Evolutionary conservation across 2,888 invertebrate species (phyloP).

Genomic region (Drosophila hamatofila): DNA sequence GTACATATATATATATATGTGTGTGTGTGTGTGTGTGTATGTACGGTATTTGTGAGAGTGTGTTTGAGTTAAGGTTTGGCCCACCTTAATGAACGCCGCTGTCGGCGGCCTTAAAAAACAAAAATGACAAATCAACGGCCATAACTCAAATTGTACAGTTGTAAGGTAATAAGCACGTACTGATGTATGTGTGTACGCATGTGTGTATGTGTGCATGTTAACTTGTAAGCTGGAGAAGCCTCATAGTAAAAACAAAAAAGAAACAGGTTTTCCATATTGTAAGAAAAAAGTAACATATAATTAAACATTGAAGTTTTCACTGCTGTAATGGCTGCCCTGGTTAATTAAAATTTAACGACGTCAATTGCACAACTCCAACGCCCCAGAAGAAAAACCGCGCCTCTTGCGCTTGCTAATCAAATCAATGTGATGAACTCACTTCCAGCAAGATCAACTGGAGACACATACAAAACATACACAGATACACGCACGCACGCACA

Average conservation of each 20-base stretch:
- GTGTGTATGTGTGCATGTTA: conserved; percentile 10
- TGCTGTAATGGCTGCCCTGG: conserved; percentile 54
- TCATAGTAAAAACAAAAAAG: conserved; percentile 35
- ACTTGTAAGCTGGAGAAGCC: conserved; percentile 44
- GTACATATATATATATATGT: too few species aligned
- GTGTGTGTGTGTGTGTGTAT: background rate
- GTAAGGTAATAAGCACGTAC: conserved; percentile 58
- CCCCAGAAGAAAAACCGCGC: conserved; percentile 40
- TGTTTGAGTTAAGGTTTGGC: conserved; percentile 25
- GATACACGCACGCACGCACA: background rate
- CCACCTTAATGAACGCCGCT: conserved; percentile 47
- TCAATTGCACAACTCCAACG: conserved; percentile 49
- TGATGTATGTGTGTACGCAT: conserved; percentile 7
- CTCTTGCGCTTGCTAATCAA: conserved; percentile 46
- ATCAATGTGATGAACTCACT: conserved; percentile 66
- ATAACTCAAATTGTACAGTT: conserved; percentile 62
- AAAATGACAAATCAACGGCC: conserved; percentile 49
- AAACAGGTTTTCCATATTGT: conserved; percentile 54
- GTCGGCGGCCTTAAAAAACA: conserved; percentile 23
- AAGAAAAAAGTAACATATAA: conserved; percentile 14
- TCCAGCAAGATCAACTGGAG: conserved; percentile 53
- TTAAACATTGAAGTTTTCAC: conserved; percentile 51
- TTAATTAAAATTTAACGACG: conserved; percentile 43
- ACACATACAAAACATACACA: background rate
- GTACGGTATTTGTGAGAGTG: background rate